Evolutionary conservation across 1,140 invertebrate genomes (phyloP).

Genomic region (Dinothrombium tinctorium): DNA sequence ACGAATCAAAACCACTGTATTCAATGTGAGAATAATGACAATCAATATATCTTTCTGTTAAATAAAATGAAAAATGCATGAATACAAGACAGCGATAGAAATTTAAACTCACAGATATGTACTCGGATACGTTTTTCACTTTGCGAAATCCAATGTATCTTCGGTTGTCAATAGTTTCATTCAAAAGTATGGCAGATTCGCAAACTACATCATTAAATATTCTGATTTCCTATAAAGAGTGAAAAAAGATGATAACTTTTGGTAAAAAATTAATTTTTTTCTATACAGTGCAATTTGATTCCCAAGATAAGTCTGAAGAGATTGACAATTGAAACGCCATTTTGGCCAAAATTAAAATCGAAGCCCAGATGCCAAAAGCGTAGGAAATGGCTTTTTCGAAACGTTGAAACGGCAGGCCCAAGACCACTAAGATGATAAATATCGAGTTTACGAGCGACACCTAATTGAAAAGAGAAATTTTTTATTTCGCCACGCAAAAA

Average conservation of each 20-base stretch:
- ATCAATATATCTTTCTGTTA: slow-evolving; percentile 35
- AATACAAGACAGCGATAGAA: not conserved
- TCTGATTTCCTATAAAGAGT: not conserved
- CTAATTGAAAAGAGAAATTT: slow-evolving; percentile 22
- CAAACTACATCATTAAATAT: not conserved
- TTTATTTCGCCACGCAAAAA: slow-evolving; percentile 2
- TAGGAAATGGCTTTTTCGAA: slow-evolving; percentile 46
- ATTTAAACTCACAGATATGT: slow-evolving; percentile 57
- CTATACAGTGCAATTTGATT: slow-evolving; percentile 38
- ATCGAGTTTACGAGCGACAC: slow-evolving; percentile 53
- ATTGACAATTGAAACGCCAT: slow-evolving; percentile 91
- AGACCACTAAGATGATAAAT: slow-evolving; percentile 45
- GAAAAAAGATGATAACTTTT: not conserved
- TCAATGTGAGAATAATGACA: slow-evolving; percentile 46
- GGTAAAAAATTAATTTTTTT: not conserved
- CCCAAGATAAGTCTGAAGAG: slow-evolving; percentile 43
- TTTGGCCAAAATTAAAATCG: slow-evolving; percentile 58
- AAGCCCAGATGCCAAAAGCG: slow-evolving; percentile 46
- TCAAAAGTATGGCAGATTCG: slow-evolving; percentile 19
- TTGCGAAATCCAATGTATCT: slow-evolving; percentile 74
- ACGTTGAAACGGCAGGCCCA: slow-evolving; percentile 40
- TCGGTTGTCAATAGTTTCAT: slow-evolving; percentile 40
- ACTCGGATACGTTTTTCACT: slow-evolving; percentile 33
- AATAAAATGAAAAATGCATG: slow-evolving; percentile 9
- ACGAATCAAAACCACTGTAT: slow-evolving; percentile 56